Base-by-base conservation (phyloP, 2,888 invertebrate species). In the Cataglyphis rosenhaueri region DNA sequence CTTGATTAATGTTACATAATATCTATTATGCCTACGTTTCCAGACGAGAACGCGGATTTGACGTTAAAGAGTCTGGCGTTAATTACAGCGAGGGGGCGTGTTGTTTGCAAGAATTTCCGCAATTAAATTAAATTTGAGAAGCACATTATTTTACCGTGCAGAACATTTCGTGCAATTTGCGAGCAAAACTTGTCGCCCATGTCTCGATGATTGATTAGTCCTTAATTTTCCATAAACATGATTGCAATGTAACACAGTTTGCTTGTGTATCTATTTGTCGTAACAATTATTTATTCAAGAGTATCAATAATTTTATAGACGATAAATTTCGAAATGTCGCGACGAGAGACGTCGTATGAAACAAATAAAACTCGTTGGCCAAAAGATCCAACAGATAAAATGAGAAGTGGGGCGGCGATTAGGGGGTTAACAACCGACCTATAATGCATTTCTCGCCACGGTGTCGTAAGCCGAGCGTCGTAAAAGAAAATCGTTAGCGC, bases 1-100 rank as follows among this genome's bases (percentile, higher is more conserved):
- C 44, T 68, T 68, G 59, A 79, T 79, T 61, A 79, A 70, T 70
- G 70, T 79, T 70, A 59, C 44, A 44, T 70, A 68, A 78, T 68
- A 78, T 52, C 48, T n/a, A 52, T 78, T 70, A 70, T 41, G 59
- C 32, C 41, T 18, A 18, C 41, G 41, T 78, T 78, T 75, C 25
- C 59, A 52, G n/a, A 74, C 61, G 48, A 15, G 38, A 41, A 25
- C 29, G 48, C 48, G 29, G 55, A 55, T 76, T 76, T 38, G 57
- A 73, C 44, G 59, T 21, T 57, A 38, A 76, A 38, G 48, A 52
- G 65, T 18, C 41, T 35, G 41, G 44, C 68, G 44, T 68, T 68
- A 68, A 76, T 68, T 68, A 59, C 44, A 44, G 21, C 21, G 15
- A 25, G 21, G 21, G 12, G 44, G 18, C 32, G 44, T 29, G 5